Evolutionary conservation across 2,888 invertebrate genomes (phyloP).

Genomic region (Eledona agricola): DNA sequence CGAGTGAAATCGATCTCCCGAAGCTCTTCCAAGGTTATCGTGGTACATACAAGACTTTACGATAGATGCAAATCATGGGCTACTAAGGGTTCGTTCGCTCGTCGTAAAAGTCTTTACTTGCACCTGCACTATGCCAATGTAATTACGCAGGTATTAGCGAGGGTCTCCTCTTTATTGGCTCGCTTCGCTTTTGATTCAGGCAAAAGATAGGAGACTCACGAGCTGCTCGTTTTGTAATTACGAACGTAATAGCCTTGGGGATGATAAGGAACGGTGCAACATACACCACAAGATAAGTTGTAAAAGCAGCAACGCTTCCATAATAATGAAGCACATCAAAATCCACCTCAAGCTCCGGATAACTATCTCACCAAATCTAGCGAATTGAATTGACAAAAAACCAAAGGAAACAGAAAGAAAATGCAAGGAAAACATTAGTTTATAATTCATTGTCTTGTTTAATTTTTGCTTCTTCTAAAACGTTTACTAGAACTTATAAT

Average conservation of each 20-base stretch:
- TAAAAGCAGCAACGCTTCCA: no score
- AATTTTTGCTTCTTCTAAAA: no score
- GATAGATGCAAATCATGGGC: slow-evolving; percentile 17
- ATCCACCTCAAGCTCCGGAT: no score
- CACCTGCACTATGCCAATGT: slow-evolving; percentile 27
- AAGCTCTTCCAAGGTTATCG: slow-evolving; percentile 20
- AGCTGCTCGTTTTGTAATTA: slow-evolving; percentile 20
- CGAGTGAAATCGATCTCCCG: slow-evolving; percentile 21
- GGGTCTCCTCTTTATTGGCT: slow-evolving; percentile 8
- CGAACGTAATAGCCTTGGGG: slow-evolving; percentile 15
- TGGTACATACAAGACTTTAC: slow-evolving; percentile 6
- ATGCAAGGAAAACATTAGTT: no score
- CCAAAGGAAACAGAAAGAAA: no score
- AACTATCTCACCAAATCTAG: no score
- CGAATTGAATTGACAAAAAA: no score
- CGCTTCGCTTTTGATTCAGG: slow-evolving; percentile 15
- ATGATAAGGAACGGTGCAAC: slow-evolving; percentile 16
- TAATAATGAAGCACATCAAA: no score
- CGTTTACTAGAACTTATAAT: no score
- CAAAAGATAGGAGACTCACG: slow-evolving; percentile 12
- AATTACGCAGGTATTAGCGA: slow-evolving; percentile 24
- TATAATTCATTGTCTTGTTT: no score
- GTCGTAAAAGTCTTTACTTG: slow-evolving; percentile 26
- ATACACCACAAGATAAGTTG: slow-evolving; percentile 1
- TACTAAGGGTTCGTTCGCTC: slow-evolving; percentile 13